Evolutionary conservation across 1,140 invertebrate species (phyloP), one percentile per base, ranked within the genome.

Genomic region (Paraescarpia echinospica): DNA sequence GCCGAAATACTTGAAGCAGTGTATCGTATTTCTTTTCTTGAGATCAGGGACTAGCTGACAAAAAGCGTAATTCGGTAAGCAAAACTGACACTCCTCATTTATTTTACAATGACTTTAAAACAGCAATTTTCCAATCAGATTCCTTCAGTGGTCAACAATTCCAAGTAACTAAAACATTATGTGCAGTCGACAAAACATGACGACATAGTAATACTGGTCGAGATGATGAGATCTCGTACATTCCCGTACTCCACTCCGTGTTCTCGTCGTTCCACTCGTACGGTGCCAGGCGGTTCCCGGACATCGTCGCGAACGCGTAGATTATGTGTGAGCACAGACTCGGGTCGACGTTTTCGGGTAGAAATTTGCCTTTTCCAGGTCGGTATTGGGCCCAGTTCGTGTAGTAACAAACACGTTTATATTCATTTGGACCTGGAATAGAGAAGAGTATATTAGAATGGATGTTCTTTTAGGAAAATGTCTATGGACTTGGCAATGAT

Each of bases 251-350:
- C 93, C 94, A 95, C 89, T 94, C 94, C 0, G 94, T 94, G 34
- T 92, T 94, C 89, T 95, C 95, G 92, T 96, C 95, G 92, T 95
- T 95, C 94, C 94, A 95, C 93, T 96, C 95, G 92, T 94, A 95
- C 27, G 95, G 92, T 14, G 91, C 93, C 34, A 96, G 89, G 12
- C 92, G 91, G 91, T 95, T 95, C 34, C 94, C 94, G 1, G 98
- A 97, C 94, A 98, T 94, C 18, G 97, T 97, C 1, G 98, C 97
- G 94, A 97, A 98, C 12, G 97, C 97, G 94, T 98, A 98, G 92
- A 98, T 97, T 9, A 98, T 95, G 95, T 98, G 98, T 9, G 98
- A 98, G 96, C 98, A 98, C 94, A 97, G 97, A 12, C 96, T 97
- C 0, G 97, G 97, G 89, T 98, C 97, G 6, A 98, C 96, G 92